Percentiles rank a stretch among this genome's conserved stretches.
phyloP scores from a whole-genome alignment of 1,140 invertebrate genomes.

The Pissodes strobi region DNA sequence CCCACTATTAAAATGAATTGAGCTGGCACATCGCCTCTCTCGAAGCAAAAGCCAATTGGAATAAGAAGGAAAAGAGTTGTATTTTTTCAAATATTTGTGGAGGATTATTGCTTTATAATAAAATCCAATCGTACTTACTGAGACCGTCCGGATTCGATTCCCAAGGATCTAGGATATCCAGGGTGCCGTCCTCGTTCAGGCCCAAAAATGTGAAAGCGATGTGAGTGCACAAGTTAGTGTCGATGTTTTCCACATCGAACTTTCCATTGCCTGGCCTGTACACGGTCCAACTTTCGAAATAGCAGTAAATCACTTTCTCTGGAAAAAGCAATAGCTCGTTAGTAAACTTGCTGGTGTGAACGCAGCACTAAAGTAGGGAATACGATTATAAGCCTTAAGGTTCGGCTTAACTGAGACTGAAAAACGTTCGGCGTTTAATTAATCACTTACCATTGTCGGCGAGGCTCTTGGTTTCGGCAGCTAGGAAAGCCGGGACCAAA shows the following conservation, averaged over 20 bases:
- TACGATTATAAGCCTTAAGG: not conserved
- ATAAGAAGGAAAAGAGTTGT: too few relatives aligned
- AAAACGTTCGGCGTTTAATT: too few relatives aligned
- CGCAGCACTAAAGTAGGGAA: not conserved
- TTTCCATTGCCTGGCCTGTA: conserved; percentile 63
- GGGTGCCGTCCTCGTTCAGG: conserved; percentile 55
- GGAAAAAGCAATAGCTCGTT: not conserved
- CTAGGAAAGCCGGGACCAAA: too few relatives aligned
- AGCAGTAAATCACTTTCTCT: conserved; percentile 52
- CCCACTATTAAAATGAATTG: too few relatives aligned
- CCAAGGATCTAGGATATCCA: conserved; percentile 66
- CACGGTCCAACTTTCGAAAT: conserved; percentile 67
- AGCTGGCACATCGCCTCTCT: too few relatives aligned
- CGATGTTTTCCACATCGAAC: conserved; percentile 62
- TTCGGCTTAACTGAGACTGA: too few relatives aligned
- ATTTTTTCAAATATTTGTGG: too few relatives aligned
- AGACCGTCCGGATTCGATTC: conserved; percentile 57
- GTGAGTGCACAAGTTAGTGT: conserved; percentile 70
- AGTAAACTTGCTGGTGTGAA: too few relatives aligned
- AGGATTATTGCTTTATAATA: too few relatives aligned
- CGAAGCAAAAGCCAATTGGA: too few relatives aligned
- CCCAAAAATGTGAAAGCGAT: conserved; percentile 73
- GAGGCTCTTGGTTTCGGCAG: too few relatives aligned
- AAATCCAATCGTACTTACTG: conserved; percentile 30
- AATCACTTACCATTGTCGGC: too few relatives aligned